phyloP scores from a whole-genome alignment of 2,797 vertebrate species.

The Falco biarmicus region DNA sequence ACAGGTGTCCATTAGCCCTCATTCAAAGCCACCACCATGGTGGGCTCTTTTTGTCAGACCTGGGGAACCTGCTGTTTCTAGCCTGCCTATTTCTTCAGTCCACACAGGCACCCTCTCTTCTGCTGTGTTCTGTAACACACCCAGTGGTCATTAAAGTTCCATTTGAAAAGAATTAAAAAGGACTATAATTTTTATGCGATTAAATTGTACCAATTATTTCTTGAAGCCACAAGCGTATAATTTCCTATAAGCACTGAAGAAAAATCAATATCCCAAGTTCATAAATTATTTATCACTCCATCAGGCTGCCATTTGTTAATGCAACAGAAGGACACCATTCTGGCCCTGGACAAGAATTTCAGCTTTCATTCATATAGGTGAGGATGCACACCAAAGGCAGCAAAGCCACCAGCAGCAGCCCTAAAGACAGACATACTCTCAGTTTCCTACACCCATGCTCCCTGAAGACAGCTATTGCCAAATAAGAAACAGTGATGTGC shows the following conservation, averaged over 20 bases:
- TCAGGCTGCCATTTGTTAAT: conserved; percentile 38
- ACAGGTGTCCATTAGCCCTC: conserved; percentile 2
- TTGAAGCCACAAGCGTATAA: conserved; percentile 48
- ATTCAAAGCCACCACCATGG: not conserved
- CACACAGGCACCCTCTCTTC: not conserved
- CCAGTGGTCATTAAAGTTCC: conserved; percentile 48
- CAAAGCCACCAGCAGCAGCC: not conserved
- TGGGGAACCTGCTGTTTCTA: not conserved
- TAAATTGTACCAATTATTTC: conserved; percentile 64
- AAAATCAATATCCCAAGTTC: conserved; percentile 61
- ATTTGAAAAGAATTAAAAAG: conserved; percentile 63
- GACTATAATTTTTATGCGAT: conserved; percentile 56
- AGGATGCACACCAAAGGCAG: not conserved
- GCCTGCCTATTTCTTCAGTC: not conserved
- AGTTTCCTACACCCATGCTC: not conserved
- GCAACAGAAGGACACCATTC: conserved; percentile 5
- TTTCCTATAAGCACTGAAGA: conserved; percentile 63
- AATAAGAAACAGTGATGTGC: not conserved
- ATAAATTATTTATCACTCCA: conserved; percentile 62
- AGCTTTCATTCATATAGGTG: not conserved
- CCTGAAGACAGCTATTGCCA: not conserved
- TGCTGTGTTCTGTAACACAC: not conserved
- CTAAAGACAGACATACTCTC: not conserved
- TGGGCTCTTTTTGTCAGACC: not conserved
- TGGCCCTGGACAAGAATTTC: not conserved